These are phyloP conservation scores for Maconellicoccus hirsutus DNA, from an alignment of 1,140 invertebrate genomes.

Conservation along the genomic window DNA sequence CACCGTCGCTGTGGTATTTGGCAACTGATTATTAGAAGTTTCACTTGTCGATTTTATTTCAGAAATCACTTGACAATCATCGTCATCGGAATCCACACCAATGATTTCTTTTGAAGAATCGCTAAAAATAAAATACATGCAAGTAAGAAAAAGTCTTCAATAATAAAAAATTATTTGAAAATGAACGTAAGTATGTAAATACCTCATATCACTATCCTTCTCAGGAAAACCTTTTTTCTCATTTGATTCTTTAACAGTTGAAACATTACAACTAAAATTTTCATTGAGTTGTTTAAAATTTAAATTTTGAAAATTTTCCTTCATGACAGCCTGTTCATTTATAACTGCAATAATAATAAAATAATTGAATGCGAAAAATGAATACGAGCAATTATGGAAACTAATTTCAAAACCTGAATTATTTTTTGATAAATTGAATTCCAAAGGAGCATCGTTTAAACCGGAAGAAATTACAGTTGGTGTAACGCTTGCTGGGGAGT, in stretches of 20 bases:
- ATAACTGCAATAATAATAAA: no score
- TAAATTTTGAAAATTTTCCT: not conserved
- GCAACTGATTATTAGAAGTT: not conserved
- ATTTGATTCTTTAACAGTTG: not conserved
- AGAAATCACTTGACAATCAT: constrained; percentile 2
- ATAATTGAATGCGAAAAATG: not conserved
- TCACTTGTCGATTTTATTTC: not conserved
- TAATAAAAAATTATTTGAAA: not conserved
- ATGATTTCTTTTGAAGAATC: not conserved
- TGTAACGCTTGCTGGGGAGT: not conserved
- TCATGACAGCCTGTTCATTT: not conserved
- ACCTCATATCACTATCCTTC: not conserved
- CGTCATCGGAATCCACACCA: not conserved
- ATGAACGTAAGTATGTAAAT: not conserved
- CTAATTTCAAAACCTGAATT: not conserved
- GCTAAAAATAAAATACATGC: not conserved
- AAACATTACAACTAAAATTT: not conserved
- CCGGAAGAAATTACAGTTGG: not conserved
- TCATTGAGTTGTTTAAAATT: not conserved
- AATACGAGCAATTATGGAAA: not conserved
- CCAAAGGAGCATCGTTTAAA: constrained; percentile 14
- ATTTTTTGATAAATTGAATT: not conserved
- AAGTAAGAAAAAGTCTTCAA: not conserved
- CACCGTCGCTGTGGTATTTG: not conserved
- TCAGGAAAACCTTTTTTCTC: not conserved